Evolutionary conservation across 2,797 vertebrate genomes (phyloP).

Genomic region (Limosa lapponica): DNA sequence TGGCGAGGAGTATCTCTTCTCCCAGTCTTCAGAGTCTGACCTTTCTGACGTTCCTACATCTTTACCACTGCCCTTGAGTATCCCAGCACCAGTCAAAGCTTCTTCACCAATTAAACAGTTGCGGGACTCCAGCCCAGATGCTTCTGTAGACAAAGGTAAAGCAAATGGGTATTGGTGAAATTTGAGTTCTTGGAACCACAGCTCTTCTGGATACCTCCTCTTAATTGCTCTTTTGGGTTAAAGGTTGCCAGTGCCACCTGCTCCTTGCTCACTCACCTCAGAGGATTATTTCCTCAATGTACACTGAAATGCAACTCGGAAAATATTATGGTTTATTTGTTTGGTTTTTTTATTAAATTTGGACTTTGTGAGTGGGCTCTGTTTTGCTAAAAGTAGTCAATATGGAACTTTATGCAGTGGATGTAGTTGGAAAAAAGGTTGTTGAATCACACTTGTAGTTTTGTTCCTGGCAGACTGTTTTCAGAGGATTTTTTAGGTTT

Average conservation of each 20-base stretch:
- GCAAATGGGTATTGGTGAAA: not conserved
- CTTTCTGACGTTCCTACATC: slow-evolving; percentile 74
- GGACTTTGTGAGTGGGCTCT: not conserved
- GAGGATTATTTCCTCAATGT: not conserved
- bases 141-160: slow-evolving; percentile 88
- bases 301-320: not conserved
- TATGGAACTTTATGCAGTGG: not conserved
- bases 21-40: slow-evolving; percentile 81
- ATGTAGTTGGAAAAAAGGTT: not conserved
- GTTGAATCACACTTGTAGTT: not conserved
- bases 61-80: slow-evolving; percentile 72
- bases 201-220: not conserved
- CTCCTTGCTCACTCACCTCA: not conserved
- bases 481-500: not conserved
- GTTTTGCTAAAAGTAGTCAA: not conserved
- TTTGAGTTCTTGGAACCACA: not conserved
- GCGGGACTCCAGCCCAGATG: slow-evolving; percentile 76
- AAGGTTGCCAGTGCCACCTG: not conserved
- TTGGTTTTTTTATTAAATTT: not conserved
- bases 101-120: slow-evolving; percentile 83
- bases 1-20: slow-evolving; percentile 85
- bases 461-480: not conserved
- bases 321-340: not conserved
- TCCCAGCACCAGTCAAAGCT: slow-evolving; percentile 78
- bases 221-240: not conserved